Base-by-base conservation (phyloP, 2,888 invertebrate species). In the Fissipunctia ypsillon region DNA sequence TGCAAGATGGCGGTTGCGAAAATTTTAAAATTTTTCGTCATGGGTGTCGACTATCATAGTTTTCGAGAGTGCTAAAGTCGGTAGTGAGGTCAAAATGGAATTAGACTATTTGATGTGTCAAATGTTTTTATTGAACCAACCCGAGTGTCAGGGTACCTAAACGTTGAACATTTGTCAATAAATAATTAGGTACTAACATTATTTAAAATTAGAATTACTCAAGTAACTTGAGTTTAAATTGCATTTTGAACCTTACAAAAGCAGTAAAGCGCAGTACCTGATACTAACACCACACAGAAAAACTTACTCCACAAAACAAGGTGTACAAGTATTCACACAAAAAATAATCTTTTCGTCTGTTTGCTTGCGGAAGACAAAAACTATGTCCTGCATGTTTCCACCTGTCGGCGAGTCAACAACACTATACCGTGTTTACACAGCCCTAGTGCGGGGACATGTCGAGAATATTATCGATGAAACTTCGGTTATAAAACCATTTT, bases 351-450 rank as follows among this genome's bases (percentile, higher is more conserved):
- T 57, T 69, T 65, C 28, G 60, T 84, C 43, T 76, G 79, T 85
- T 63, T 75, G 71, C 64, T 41, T 60, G 76, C 81, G 79, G 83
- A 80, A 83, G 79, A 88, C 86, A 90, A 90, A 90, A 91, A 89
- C 87, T 84, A 76, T 81, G 77, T 79, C 81, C 87, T 78, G 70
- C 81, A 70, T 76, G 79, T 81, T 80, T 86, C 82, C 92, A 92
- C 93, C 93, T 93, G 94, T 91, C 92, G 85, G 73, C 85, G 82
- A 86, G 91, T 91, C 90, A 91, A 91, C 91, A 91, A 83, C 86
- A 88, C 88, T 88, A 88, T 88, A 87, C 90, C 88, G 78, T 81
- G 84, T 88, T 87, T 87, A 76, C 79, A 72, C 64, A 66, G 48
- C 28, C 31, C 9, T 88, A 88, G 86, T 78, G 87, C 64, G 12